These are phyloP conservation scores for Saccostrea cuccullata DNA, from an alignment of 1,140 invertebrate genomes.

Conservation along the genomic window DNA sequence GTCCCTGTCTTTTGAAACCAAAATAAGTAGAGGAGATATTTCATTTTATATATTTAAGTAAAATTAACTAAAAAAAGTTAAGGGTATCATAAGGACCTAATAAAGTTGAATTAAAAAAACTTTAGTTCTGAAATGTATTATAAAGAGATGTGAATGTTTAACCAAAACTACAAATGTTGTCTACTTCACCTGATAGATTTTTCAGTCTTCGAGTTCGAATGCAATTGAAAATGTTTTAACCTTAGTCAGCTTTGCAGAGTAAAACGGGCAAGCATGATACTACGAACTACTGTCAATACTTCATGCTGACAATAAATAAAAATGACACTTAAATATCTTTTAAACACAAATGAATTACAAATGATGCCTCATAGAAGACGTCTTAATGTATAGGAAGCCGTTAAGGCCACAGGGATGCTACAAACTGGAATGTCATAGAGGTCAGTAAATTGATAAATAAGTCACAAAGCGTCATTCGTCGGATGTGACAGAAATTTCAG, in stretches of 20 bases:
- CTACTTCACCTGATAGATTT: neutral
- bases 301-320: neutral
- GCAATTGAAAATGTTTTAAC: neutral
- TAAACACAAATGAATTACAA: neutral
- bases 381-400: neutral
- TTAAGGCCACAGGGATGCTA: neutral
- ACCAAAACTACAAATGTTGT: neutral
- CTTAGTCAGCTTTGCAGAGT: neutral
- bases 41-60: too few species aligned
- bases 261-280: too few species aligned
- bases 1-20: too few species aligned
- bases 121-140: neutral
- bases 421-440: neutral
- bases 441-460: neutral
- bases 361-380: neutral
- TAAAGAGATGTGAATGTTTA: neutral
- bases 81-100: too few species aligned
- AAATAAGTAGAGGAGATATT: too few species aligned
- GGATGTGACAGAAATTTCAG: neutral
- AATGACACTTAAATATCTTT: neutral
- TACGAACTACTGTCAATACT: neutral
- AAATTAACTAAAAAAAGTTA: too few species aligned
- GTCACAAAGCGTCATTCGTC: neutral
- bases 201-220: neutral
- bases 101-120: neutral